Evolutionary conservation across 2,888 invertebrate species (phyloP).

Genomic region (Sphecodes monilicornis): DNA sequence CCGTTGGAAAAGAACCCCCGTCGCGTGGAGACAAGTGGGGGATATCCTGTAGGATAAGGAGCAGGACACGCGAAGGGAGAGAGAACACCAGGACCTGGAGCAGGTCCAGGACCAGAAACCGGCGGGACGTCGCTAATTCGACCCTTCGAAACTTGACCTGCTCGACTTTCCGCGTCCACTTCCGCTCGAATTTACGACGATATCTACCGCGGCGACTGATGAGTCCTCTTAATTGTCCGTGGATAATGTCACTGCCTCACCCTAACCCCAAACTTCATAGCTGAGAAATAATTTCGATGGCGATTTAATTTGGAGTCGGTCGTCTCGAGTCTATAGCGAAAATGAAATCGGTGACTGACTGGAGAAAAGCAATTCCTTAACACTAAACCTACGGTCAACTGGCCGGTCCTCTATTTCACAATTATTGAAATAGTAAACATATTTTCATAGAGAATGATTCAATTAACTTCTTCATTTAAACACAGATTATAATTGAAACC

Average conservation of each 20-base stretch:
- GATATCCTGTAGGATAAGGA: constrained; percentile 80
- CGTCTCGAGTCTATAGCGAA: too few species aligned
- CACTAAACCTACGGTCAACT: too few species aligned
- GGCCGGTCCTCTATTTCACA: too few species aligned
- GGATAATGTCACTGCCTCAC: constrained; percentile 11
- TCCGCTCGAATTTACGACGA: constrained; percentile 52
- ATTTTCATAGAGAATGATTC: too few species aligned
- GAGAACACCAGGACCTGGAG: constrained; percentile 5
- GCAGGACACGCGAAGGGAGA: constrained; percentile 46
- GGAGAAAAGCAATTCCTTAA: too few species aligned
- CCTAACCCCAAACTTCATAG: background rate
- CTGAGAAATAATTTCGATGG: background rate
- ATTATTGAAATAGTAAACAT: too few species aligned
- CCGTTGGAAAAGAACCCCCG: constrained; percentile 80
- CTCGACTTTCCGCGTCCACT: constrained; percentile 52
- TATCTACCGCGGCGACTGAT: constrained; percentile 31
- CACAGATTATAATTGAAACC: too few species aligned
- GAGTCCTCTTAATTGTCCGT: constrained; percentile 46
- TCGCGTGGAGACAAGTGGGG: constrained; percentile 77
- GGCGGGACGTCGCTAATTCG: constrained; percentile 81
- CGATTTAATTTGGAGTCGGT: background rate
- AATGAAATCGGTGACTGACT: too few species aligned
- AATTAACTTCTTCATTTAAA: too few species aligned
- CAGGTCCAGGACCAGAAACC: constrained; percentile 56
- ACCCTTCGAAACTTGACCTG: constrained; percentile 77